These are phyloP conservation scores for Lasiommata megera DNA, from an alignment of 2,888 invertebrate species.

Conservation along the genomic window DNA sequence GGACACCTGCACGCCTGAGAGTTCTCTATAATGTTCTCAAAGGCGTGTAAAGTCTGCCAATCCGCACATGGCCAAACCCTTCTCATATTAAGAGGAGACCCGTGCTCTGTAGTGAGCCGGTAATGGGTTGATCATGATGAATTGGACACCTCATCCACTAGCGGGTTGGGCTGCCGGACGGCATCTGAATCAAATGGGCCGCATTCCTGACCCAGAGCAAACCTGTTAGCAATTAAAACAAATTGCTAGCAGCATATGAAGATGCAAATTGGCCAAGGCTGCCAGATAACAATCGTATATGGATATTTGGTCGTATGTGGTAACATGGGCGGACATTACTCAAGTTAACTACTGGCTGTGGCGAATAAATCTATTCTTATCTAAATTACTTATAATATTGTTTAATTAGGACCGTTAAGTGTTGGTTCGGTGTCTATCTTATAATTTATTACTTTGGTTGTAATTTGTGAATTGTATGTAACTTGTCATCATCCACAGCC, in stretches of 20 bases:
- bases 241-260: conserved; percentile 3
- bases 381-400: conserved; percentile 13
- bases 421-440: not conserved
- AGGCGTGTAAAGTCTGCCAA: no score
- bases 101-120: no score
- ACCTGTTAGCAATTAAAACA: conserved; percentile 1
- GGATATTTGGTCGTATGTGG: conserved; percentile 15
- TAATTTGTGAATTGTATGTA: not conserved
- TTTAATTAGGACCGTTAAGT: conserved; percentile 1
- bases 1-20: no score
- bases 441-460: not conserved
- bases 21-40: no score
- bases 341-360: conserved; percentile 8
- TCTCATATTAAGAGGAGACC: no score
- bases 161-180: no score
- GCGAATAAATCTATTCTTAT: conserved; percentile 8
- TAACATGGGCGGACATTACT: conserved; percentile 20
- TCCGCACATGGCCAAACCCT: no score
- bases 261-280: conserved; percentile 21
- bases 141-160: no score
- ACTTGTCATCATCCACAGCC: no score
- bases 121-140: no score
- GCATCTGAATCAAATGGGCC: not conserved
- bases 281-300: conserved; percentile 17
- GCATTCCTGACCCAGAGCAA: not conserved